phyloP scores from a whole-genome alignment of 2,888 invertebrate species.

The Platycheirus rosarum region DNA sequence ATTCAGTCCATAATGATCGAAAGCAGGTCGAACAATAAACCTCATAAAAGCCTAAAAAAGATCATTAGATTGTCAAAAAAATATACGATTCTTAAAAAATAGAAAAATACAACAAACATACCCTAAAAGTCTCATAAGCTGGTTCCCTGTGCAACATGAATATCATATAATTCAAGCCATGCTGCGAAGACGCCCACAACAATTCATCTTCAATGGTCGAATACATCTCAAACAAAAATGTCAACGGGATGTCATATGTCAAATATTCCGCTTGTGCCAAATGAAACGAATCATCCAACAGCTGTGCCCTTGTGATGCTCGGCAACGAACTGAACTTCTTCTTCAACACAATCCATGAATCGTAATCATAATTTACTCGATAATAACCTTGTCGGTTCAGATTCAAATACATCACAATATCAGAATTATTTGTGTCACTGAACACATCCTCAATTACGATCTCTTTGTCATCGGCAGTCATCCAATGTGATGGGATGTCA shows the following conservation, averaged over 20 bases:
- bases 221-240: constrained; percentile 83
- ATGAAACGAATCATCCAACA: constrained; percentile 87
- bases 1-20: constrained; percentile 83
- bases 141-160: constrained; percentile 85
- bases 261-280: constrained; percentile 85
- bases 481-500: constrained; percentile 81
- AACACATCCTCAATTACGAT: constrained; percentile 79
- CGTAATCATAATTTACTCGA: constrained; percentile 86
- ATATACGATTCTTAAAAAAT: background rate
- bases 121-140: constrained; percentile 85
- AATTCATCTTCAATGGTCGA: constrained; percentile 84
- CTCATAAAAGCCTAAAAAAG: constrained; percentile 82
- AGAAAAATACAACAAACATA: constrained; percentile 75
- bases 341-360: constrained; percentile 85
- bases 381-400: constrained; percentile 85
- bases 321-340: constrained; percentile 84
- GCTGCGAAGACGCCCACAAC: constrained; percentile 85
- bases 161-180: constrained; percentile 85
- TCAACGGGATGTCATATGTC: constrained; percentile 84
- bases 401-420: constrained; percentile 81
- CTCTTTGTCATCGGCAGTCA: constrained; percentile 78
- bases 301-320: constrained; percentile 86
- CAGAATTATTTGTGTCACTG: constrained; percentile 76
- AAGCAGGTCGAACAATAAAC: constrained; percentile 82
- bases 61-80: too few relatives aligned